A percentile compares a stretch with the other conserved stretches of the same genome.
These are phyloP conservation scores for Sialia sialis DNA, from an alignment of 2,113 vertebrate genomes.

Conservation along the genomic window DNA sequence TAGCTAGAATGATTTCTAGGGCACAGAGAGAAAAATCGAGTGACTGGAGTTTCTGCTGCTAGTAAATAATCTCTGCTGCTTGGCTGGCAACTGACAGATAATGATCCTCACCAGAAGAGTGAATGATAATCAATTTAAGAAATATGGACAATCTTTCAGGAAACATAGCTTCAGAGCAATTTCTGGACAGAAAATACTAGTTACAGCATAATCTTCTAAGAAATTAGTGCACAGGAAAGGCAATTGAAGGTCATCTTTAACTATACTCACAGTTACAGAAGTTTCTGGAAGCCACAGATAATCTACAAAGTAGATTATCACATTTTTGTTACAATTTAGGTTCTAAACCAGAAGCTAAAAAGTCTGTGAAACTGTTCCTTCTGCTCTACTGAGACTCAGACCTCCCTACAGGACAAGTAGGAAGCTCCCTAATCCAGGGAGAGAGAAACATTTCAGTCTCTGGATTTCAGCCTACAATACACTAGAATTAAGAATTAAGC, in stretches of 20 bases:
- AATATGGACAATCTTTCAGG: background rate
- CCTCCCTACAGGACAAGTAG: background rate
- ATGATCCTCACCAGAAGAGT: background rate
- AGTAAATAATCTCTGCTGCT: background rate
- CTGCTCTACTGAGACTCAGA: background rate
- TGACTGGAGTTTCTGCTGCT: background rate
- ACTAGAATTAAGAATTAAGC: background rate
- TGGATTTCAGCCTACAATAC: background rate
- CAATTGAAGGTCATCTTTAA: background rate
- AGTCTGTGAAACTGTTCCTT: background rate
- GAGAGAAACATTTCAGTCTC: background rate
- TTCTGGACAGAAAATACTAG: background rate
- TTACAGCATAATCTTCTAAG: background rate
- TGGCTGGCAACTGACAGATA: background rate
- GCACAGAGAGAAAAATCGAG: background rate
- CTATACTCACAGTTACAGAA: background rate
- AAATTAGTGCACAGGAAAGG: background rate
- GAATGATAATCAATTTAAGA: background rate
- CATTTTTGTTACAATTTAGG: background rate
- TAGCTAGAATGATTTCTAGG: background rate
- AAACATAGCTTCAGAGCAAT: background rate
- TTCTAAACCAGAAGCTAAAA: background rate
- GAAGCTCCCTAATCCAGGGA: background rate
- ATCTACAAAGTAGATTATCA: background rate
- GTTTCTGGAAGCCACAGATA: background rate